Evolutionary conservation across 2,113 vertebrate species (phyloP).

Genomic region (Macroglossus sobrinus): DNA sequence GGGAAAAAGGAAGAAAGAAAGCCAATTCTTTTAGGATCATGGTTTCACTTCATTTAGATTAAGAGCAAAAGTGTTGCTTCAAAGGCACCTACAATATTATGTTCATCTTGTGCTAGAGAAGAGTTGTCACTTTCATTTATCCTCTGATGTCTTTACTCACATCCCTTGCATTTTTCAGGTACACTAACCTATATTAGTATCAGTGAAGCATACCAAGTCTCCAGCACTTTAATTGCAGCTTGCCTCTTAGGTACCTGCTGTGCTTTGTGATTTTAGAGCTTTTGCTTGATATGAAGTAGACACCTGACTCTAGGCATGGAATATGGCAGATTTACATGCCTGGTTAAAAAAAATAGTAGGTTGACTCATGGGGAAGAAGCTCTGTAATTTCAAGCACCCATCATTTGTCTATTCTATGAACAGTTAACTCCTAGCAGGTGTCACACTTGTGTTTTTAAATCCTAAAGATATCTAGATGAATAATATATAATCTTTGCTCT

Average conservation of each 20-base stretch:
- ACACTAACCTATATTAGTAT: not conserved
- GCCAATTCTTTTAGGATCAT: not conserved
- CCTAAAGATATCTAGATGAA: not conserved
- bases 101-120: not conserved
- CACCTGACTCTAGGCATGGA: not conserved
- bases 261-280: not conserved
- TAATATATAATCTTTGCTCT: not conserved
- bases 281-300: not conserved
- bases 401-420: conserved; percentile 2
- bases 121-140: not conserved
- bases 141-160: not conserved
- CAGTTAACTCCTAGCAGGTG: not conserved
- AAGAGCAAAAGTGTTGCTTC: not conserved
- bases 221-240: not conserved
- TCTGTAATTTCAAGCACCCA: not conserved
- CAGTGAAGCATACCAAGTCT: not conserved
- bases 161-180: not conserved
- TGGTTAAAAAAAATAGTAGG: not conserved
- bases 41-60: not conserved
- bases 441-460: not conserved
- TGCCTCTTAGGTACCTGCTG: not conserved
- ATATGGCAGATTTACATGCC: not conserved
- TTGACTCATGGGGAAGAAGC: not conserved
- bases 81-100: not conserved
- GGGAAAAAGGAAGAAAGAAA: not conserved